These are phyloP conservation scores for Hydrocynus forskahlii DNA, from an alignment of 2,797 vertebrate species.

Conservation along the genomic window DNA sequence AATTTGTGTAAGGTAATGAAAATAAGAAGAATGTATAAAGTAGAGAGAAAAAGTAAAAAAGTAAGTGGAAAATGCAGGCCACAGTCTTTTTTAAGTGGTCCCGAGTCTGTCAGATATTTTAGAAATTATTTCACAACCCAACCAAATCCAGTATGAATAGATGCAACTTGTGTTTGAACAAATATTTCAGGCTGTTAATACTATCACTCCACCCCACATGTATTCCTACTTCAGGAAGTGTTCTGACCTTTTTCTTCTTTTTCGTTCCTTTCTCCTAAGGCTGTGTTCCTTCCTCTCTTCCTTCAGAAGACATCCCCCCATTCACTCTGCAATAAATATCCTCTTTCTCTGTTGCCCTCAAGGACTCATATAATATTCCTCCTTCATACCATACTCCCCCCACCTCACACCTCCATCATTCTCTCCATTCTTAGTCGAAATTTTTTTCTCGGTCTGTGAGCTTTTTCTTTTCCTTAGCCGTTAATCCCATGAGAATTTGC, in stretches of 20 bases:
- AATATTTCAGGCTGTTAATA: background rate
- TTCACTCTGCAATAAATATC: constrained; percentile 46
- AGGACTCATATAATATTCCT: constrained; percentile 49
- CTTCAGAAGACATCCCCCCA: background rate
- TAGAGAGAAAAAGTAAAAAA: too few species aligned
- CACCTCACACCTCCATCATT: constrained; percentile 21
- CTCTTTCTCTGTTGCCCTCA: constrained; percentile 41
- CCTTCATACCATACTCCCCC: constrained; percentile 24
- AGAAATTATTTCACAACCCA: background rate
- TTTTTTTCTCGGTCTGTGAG: constrained; percentile 1
- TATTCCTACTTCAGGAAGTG: constrained; percentile 18
- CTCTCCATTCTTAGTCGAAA: constrained; percentile 25
- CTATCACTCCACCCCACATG: background rate
- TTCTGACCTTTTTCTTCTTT: constrained; percentile 23
- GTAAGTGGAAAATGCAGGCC: too few species aligned
- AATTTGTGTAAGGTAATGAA: too few species aligned
- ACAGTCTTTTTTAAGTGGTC: background rate
- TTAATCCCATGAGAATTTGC: background rate
- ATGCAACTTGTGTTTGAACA: background rate
- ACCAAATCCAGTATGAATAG: background rate
- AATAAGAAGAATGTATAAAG: too few species aligned
- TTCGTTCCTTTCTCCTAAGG: constrained; percentile 18
- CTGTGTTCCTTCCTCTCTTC: constrained; percentile 28
- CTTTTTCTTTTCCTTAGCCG: background rate
- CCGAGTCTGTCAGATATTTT: background rate